A percentile compares a stretch with the other conserved stretches of the same genome.
Conservation (phyloP, 2,113 vertebrate genomes). For the Tragulus kanchil region DNA sequence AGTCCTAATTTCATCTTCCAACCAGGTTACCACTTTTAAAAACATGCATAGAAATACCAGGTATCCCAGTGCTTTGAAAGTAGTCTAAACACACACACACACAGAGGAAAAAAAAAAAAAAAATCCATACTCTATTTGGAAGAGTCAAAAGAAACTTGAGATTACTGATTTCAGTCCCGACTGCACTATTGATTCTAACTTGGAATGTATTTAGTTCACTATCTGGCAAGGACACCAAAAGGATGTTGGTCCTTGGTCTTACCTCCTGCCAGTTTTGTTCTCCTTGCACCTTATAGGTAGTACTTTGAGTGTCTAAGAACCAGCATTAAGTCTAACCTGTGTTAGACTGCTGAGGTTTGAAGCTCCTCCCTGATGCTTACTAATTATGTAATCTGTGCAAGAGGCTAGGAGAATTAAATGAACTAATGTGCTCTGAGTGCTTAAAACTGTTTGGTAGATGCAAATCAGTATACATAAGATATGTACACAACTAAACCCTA, state of each 20-base stretch:
- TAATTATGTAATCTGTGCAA: neutral
- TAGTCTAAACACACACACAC: neutral
- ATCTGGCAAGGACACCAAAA: neutral
- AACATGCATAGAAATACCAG: neutral
- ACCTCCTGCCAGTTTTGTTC: neutral
- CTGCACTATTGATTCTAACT: neutral
- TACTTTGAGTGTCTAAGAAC: no score
- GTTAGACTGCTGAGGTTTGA: neutral
- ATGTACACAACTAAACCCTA: neutral
- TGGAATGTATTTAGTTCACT: neutral
- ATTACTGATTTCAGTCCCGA: neutral
- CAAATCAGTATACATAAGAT: neutral
- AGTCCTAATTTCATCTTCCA: slow-evolving; percentile 4
- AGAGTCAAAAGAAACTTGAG: neutral
- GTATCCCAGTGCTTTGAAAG: neutral
- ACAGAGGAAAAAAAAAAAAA: neutral
- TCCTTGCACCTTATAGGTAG: neutral
- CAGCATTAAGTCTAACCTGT: neutral
- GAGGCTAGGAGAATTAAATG: neutral
- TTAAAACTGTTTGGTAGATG: neutral
- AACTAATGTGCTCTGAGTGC: neutral
- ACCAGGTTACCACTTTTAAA: neutral
- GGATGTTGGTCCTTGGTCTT: neutral
- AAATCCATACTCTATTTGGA: neutral
- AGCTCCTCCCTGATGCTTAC: neutral